phyloP scores from a whole-genome alignment of 2,888 invertebrate genomes.

The Pseudoips prasinana region DNA sequence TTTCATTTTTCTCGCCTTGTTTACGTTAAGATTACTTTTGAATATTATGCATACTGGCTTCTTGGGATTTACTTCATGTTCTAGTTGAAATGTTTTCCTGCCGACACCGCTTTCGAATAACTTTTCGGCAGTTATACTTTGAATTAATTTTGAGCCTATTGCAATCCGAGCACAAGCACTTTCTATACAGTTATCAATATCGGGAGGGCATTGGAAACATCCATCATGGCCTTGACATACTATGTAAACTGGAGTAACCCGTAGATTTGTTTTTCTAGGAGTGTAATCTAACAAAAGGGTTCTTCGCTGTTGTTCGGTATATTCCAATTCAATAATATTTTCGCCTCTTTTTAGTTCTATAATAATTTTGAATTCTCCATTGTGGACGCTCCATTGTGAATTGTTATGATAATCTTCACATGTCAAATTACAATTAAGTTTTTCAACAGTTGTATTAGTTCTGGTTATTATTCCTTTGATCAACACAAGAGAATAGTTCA shows the following conservation, averaged over 20 bases:
- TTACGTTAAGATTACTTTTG: conserved; percentile 85
- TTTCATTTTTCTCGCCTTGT: conserved; percentile 86
- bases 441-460: conserved; percentile 66
- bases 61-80: conserved; percentile 82
- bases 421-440: conserved; percentile 65
- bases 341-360: conserved; percentile 83
- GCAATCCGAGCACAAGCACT: conserved; percentile 89
- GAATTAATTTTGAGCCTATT: conserved; percentile 90
- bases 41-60: conserved; percentile 87
- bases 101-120: conserved; percentile 89
- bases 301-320: conserved; percentile 66
- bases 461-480: conserved; percentile 82
- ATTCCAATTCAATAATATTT: conserved; percentile 84
- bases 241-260: conserved; percentile 91
- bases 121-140: conserved; percentile 94
- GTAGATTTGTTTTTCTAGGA: conserved; percentile 81
- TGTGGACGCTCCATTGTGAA: conserved; percentile 83
- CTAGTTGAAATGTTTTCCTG: conserved; percentile 91
- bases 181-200: conserved; percentile 84
- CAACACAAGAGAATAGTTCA: conserved; percentile 83
- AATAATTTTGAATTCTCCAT: conserved; percentile 87
- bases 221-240: conserved; percentile 91
- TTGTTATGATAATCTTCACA: conserved; percentile 60
- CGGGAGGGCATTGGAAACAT: conserved; percentile 86
- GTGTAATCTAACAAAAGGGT: conserved; percentile 79